phyloP scores from a whole-genome alignment of 2,888 invertebrate species.

The Blastobasis adustella region DNA sequence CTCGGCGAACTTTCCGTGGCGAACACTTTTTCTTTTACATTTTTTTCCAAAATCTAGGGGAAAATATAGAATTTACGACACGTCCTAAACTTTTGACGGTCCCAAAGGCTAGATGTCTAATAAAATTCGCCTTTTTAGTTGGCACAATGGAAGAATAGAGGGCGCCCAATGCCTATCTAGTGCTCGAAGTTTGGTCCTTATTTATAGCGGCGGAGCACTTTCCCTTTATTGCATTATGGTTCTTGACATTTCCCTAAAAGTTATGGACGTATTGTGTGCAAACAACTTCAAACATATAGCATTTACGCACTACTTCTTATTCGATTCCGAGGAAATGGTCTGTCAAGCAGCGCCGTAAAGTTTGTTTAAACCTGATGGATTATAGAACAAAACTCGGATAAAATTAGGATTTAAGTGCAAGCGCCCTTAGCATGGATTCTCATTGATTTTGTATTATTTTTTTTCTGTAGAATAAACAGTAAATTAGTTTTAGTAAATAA shows the following conservation, averaged over 20 bases:
- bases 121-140: not conserved
- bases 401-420: too few relatives aligned
- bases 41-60: constrained; percentile 45
- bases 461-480: too few relatives aligned
- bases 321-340: too few relatives aligned
- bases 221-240: too few relatives aligned
- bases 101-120: constrained; percentile 19
- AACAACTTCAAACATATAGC: not conserved
- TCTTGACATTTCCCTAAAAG: not conserved
- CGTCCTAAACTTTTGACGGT: constrained; percentile 27
- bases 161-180: not conserved
- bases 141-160: not conserved
- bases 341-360: too few relatives aligned
- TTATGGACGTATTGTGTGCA: not conserved
- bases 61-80: constrained; percentile 42
- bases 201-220: too few relatives aligned
- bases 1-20: constrained; percentile 40
- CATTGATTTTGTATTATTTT: too few relatives aligned
- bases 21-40: constrained; percentile 39
- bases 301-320: not conserved
- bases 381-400: too few relatives aligned
- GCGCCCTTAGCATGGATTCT: too few relatives aligned
- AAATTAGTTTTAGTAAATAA: too few relatives aligned
- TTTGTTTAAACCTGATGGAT: too few relatives aligned
- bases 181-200: too few relatives aligned